phyloP scores from a whole-genome alignment of 2,888 invertebrate genomes.

The Drosophila nr. fundita region DNA sequence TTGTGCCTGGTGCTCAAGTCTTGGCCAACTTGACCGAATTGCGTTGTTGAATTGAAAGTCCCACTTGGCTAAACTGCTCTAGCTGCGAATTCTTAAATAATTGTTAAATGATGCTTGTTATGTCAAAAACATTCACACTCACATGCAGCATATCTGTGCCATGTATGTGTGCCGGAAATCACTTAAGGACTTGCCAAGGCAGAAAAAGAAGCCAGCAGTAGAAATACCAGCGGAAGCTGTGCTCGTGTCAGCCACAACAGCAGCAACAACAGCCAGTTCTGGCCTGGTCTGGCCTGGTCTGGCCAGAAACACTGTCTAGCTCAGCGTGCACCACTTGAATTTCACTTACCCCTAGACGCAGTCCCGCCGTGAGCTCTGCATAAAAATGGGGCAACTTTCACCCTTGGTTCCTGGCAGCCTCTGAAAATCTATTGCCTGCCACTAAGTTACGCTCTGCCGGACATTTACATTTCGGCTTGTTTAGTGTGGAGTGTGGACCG shows the following conservation, averaged over 20 bases:
- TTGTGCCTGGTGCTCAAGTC: neutral
- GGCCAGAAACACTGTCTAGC: conserved; percentile 67
- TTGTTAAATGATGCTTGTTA: conserved; percentile 81
- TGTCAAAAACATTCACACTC: conserved; percentile 71
- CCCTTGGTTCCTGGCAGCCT: conserved; percentile 48
- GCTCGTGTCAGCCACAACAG: neutral
- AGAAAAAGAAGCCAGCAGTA: conserved; percentile 18
- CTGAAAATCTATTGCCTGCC: conserved; percentile 78
- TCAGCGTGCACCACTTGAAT: conserved; percentile 77
- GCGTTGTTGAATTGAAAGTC: conserved; percentile 54
- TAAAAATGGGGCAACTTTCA: conserved; percentile 70
- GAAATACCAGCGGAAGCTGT: conserved; percentile 14
- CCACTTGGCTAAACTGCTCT: conserved; percentile 44
- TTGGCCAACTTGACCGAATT: conserved; percentile 62
- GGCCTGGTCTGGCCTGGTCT: conserved; percentile 41
- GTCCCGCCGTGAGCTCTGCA: conserved; percentile 24
- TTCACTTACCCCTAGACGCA: conserved; percentile 66
- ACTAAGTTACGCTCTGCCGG: conserved; percentile 82
- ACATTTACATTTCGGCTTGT: conserved; percentile 78
- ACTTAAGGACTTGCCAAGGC: conserved; percentile 60
- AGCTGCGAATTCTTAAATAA: conserved; percentile 70
- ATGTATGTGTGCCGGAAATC: conserved; percentile 52
- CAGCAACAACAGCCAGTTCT: conserved; percentile 17
- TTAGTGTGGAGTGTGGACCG: conserved; percentile 2
- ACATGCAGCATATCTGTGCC: conserved; percentile 19